Conservation (phyloP, 2,888 invertebrate species). For the Liopterus haemorrhoidalis region DNA sequence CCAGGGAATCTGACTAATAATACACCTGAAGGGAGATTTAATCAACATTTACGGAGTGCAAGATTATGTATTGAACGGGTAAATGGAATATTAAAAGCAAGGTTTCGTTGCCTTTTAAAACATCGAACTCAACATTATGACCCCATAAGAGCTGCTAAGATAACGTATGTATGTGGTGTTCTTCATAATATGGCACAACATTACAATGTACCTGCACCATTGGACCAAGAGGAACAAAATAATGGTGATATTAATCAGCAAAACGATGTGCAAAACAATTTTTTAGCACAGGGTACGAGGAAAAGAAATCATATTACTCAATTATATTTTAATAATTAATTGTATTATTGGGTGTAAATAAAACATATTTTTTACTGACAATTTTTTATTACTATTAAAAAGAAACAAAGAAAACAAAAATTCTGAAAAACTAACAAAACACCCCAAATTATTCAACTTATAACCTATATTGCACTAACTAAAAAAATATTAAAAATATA, state of each 20-base stretch:
- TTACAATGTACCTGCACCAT: neutral
- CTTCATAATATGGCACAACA: slow-evolving; percentile 4
- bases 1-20: neutral
- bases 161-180: slow-evolving; percentile 5
- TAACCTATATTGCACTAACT: too few relatives aligned
- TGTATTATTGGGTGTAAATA: neutral
- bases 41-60: neutral
- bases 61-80: slow-evolving; percentile 1
- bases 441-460: too few relatives aligned
- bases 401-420: too few relatives aligned
- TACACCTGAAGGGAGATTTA: neutral
- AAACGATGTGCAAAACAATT: neutral
- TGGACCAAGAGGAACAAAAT: slow-evolving; percentile 1
- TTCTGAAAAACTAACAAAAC: too few relatives aligned
- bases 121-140: slow-evolving; percentile 4
- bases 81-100: slow-evolving; percentile 4
- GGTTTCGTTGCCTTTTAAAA: slow-evolving; percentile 3
- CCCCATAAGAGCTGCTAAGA: neutral
- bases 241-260: neutral
- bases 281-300: neutral
- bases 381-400: too few relatives aligned
- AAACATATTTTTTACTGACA: too few relatives aligned
- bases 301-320: slow-evolving; percentile 6
- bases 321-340: neutral
- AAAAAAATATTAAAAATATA: too few relatives aligned